These are phyloP conservation scores for Etheostoma cragini DNA, from an alignment of 2,113 vertebrate species.

Conservation along the genomic window DNA sequence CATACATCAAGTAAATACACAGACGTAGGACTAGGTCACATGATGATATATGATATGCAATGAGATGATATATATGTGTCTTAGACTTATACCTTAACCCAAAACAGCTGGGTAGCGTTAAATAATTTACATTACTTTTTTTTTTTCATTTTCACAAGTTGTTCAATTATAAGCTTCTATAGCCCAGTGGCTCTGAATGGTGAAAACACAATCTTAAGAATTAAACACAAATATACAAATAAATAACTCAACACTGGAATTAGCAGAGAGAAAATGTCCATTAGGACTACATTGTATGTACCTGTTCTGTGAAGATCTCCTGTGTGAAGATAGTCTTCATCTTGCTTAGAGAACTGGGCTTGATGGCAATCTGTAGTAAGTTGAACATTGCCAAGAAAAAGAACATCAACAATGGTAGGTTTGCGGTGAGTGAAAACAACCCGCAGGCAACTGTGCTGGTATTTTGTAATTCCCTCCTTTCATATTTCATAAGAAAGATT, in stretches of 20 bases:
- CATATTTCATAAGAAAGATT: slow-evolving; percentile 74
- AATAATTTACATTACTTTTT: background rate
- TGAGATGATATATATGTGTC: background rate
- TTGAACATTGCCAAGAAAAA: slow-evolving; percentile 12
- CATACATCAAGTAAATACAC: background rate
- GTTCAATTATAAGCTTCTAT: background rate
- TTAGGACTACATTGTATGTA: slow-evolving; percentile 58
- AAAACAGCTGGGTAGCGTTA: background rate
- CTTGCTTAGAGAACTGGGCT: slow-evolving; percentile 96
- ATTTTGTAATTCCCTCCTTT: slow-evolving; percentile 71
- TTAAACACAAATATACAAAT: background rate
- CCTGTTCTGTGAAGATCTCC: slow-evolving; percentile 99
- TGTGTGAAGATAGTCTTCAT: slow-evolving; percentile 99
- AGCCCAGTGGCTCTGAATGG: background rate
- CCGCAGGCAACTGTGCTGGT: slow-evolving; percentile 55
- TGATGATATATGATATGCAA: background rate
- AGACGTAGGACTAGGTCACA: background rate
- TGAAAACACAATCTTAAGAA: background rate
- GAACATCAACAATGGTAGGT: slow-evolving; percentile 32
- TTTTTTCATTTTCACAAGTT: background rate
- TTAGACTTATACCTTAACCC: background rate
- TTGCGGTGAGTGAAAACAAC: slow-evolving; percentile 62
- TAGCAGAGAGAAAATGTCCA: background rate
- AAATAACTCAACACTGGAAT: background rate
- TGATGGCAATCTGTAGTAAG: slow-evolving; percentile 93